phyloP scores from a whole-genome alignment of 1,140 invertebrate genomes.

The Lordiphosa mommai region DNA sequence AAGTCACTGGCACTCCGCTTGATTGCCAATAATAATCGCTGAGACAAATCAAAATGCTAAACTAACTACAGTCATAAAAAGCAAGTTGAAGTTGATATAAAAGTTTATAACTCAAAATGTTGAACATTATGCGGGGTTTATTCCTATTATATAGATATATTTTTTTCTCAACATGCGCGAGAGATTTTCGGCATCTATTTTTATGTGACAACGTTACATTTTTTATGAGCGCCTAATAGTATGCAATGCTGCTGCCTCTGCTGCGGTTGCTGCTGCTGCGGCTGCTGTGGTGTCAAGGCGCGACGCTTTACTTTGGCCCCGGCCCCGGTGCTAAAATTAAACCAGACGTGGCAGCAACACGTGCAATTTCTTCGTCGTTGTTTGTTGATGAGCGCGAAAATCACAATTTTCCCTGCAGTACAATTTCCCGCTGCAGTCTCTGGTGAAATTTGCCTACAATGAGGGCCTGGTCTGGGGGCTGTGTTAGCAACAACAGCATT shows the following conservation, averaged over 20 bases:
- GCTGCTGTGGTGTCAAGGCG: constrained; percentile 60
- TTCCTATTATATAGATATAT: background rate
- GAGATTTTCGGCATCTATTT: constrained; percentile 51
- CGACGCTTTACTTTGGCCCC: constrained; percentile 14
- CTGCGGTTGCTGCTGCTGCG: constrained; percentile 36
- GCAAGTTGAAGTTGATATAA: constrained; percentile 55
- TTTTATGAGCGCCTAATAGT: constrained; percentile 70
- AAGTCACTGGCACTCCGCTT: constrained; percentile 56
- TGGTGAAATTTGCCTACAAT: constrained; percentile 59
- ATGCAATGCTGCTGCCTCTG: constrained; percentile 55
- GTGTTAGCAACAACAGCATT: constrained; percentile 54
- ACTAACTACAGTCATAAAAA: constrained; percentile 40
- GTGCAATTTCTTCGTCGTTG: constrained; percentile 47
- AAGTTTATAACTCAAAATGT: constrained; percentile 66
- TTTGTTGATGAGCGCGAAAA: constrained; percentile 67
- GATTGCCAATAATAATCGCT: constrained; percentile 69
- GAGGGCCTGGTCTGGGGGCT: constrained; percentile 43
- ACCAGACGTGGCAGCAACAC: constrained; percentile 66
- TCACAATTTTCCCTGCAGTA: constrained; percentile 73
- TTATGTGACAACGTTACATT: constrained; percentile 65
- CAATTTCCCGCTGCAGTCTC: constrained; percentile 67
- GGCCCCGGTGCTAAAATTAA: constrained; percentile 65
- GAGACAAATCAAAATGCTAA: constrained; percentile 17
- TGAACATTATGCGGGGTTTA: constrained; percentile 54
- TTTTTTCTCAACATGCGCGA: constrained; percentile 10